Base-by-base conservation (phyloP, 2,888 invertebrate genomes). In the Cotesia congregata region DNA sequence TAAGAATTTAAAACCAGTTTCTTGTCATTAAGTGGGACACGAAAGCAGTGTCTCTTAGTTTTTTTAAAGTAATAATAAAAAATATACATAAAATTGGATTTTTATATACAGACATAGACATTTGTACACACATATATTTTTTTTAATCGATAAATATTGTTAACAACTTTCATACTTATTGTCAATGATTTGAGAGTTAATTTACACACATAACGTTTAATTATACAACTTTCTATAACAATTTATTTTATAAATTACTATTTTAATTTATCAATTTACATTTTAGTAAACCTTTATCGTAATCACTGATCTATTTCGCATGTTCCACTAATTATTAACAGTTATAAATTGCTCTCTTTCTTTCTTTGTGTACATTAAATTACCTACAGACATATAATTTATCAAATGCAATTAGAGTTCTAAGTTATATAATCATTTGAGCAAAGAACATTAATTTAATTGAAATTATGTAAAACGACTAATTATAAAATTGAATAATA, bases 11-110 rank as follows among this genome's bases (percentile, higher is more conserved):
- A 80, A 82, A 82, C 82, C 81, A 82, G 82, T 82, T 82, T 81
- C 76, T 72, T 79, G 77, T 72, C 76, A 75, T 75, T 78, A 82
- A 82, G 82, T 82, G 82, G 82, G 82, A 82, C 82, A 82, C 76
- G 71, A 78, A 73, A 72, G 68, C 76, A 74, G 77, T 69, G 67
- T 72, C 50, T 75, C 68, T 77, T 59, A 67, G n/a, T 41, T 64
- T 41, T 50, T 50, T 50, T 12, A 12, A 50, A 50, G 12, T 12
- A 30, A 40, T 17, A 39, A 72, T 62, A 62, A 17, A 6, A 67
- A 67, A 67, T 39, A 67, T 39, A 39, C 17, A 50, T 67, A 17
- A 50, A 50, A 50, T 50, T 50, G 17, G 17, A 7, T 39, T 67
- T 64, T 7, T 71, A 41, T 50, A 30, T 30, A 30, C 30, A 30